Evolutionary conservation across 2,797 vertebrate genomes (phyloP), one percentile per base, ranked within the genome.

Genomic region (Lagocephalus sceleratus): DNA sequence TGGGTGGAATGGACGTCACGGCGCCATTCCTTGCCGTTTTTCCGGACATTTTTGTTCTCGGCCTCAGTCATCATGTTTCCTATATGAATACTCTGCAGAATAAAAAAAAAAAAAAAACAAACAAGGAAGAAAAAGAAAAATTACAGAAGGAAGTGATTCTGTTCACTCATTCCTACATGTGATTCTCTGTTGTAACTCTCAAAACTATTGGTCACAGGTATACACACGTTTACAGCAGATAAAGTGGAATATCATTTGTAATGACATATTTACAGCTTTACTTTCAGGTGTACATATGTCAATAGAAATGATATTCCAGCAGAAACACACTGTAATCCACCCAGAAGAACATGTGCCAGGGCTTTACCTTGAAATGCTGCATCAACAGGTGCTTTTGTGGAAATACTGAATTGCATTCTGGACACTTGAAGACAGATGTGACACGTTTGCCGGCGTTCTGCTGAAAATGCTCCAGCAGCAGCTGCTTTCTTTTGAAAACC

Each of bases 381-480:
- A 97, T 93, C 57, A 99, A 76, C 71, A 92, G 88, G 11, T 93
- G 92, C 76, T 99, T 99, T 84, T 97, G 94, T 79, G 92, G 90
- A 67, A 95, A 99, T 22, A 97, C 88, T 1, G 93, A 89, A 23
- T 93, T 90, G 79, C 97, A 99, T 77, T 95, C 94, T 0, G 96
- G 95, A 87, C 97, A 99, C 84, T 97, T 98, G 79, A 98, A 99
- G 15, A 98, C 92, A 61, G 91, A 93, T 16, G 91, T 92, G 43
- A 94, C 85, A 17, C 92, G 77, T 76, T 91, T 91, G 73, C 71
- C 91, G 79, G 89, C 85, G 19, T 94, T 93, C 82, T 97, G 92
- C 61, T 94, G 91, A 76, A 98, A 97, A 86, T 99, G 97, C 66
- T 98, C 94, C 74, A 94, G 91, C 21, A 99, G 87, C 54, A 94